Conservation (phyloP, 2,113 vertebrate genomes). For the Eretmochelys imbricata region DNA sequence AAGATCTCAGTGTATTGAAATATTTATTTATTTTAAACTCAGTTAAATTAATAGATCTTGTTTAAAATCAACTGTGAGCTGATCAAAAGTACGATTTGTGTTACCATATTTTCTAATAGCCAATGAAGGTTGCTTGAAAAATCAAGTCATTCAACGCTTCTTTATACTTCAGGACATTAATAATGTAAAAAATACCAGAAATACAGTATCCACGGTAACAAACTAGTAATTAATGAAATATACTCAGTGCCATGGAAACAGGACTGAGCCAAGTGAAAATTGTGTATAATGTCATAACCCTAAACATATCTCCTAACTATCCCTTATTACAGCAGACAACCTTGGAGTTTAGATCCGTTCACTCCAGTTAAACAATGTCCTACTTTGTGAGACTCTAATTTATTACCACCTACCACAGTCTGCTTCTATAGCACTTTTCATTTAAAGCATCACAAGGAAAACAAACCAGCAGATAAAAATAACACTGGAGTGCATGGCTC, state of each 20-base stretch:
- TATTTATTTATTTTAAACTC: background rate
- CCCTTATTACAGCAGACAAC: background rate
- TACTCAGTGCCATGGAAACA: conserved; percentile 26
- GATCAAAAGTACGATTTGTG: background rate
- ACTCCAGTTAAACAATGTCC: background rate
- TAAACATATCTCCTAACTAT: background rate
- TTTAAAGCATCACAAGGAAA: conserved; percentile 53
- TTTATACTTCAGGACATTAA: background rate
- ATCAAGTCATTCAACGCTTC: background rate
- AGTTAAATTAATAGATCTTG: background rate
- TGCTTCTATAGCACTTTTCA: background rate
- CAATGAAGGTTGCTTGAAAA: background rate
- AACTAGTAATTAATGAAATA: background rate
- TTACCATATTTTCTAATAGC: background rate
- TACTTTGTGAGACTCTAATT: conserved; percentile 24
- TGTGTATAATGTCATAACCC: background rate
- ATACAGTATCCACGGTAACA: background rate
- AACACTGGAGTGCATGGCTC: background rate
- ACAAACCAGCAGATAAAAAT: conserved; percentile 38
- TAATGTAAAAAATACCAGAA: background rate
- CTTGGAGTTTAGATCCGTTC: conserved; percentile 29
- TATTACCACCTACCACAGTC: conserved; percentile 30
- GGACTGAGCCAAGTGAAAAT: background rate
- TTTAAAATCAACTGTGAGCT: background rate
- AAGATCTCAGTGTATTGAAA: background rate